Percentiles rank a stretch among this genome's conserved stretches.
phyloP scores from a whole-genome alignment of 2,797 vertebrate species.

The Calcarius lapponicus region DNA sequence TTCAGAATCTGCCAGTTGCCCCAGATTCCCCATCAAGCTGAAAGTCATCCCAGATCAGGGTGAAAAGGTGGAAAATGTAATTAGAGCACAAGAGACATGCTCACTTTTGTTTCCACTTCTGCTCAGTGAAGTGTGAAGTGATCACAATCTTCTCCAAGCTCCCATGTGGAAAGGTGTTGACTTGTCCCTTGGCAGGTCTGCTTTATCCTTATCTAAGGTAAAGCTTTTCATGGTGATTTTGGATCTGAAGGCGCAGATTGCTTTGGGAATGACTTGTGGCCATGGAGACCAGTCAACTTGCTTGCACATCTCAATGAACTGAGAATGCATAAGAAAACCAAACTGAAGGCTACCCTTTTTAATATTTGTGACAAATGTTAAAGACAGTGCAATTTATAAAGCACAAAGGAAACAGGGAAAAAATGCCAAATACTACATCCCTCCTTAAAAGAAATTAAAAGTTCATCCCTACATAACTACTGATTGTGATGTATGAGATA shows the following conservation, averaged over 20 bases:
- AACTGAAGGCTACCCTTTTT: not conserved
- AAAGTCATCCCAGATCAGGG: not conserved
- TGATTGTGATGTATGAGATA: not conserved
- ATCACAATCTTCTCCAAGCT: conserved; percentile 3
- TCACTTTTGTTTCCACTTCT: not conserved
- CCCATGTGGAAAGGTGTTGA: conserved; percentile 17
- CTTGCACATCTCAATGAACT: not conserved
- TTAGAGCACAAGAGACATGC: not conserved
- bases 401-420: not conserved
- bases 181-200: not conserved
- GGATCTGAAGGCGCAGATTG: not conserved
- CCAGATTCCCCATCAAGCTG: not conserved
- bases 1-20: not conserved
- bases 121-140: not conserved
- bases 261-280: conserved; percentile 3
- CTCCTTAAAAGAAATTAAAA: not conserved
- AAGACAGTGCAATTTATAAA: not conserved
- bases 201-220: not conserved
- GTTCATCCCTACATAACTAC: not conserved
- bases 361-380: conserved; percentile 10
- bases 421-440: not conserved
- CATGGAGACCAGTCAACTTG: not conserved
- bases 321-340: not conserved
- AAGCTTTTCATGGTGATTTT: not conserved
- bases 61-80: not conserved